Conservation (phyloP, 2,113 vertebrate species). For the Channa argus region DNA sequence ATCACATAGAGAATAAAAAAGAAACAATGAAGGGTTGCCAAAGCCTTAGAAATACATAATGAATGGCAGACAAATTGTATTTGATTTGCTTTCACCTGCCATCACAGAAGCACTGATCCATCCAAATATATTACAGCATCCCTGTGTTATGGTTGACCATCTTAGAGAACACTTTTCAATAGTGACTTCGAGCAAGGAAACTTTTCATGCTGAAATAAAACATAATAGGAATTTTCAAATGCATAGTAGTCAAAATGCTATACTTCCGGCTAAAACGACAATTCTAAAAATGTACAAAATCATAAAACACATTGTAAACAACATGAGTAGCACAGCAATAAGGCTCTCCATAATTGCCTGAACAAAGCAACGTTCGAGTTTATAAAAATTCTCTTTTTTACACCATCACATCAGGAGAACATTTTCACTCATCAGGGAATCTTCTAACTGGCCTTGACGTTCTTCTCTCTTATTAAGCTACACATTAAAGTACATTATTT, state of each 20-base stretch:
- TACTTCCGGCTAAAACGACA: neutral
- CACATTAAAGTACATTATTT: neutral
- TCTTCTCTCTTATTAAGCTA: neutral
- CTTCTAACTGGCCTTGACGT: neutral
- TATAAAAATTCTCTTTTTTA: neutral
- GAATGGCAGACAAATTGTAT: neutral
- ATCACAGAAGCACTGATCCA: neutral
- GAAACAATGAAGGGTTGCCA: neutral
- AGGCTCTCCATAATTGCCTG: neutral
- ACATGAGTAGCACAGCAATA: neutral
- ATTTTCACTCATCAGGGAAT: neutral
- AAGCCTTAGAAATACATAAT: neutral
- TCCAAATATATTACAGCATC: too few relatives aligned
- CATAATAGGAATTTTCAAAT: neutral
- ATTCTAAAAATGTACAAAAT: neutral
- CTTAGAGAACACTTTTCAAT: neutral
- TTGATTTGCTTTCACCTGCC: neutral
- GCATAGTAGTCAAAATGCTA: neutral
- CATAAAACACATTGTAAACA: neutral
- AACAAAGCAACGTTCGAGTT: neutral
- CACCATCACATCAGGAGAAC: neutral
- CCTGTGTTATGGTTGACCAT: neutral
- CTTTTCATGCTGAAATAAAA: neutral
- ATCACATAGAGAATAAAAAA: constrained; percentile 5
- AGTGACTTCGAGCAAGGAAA: neutral